Evolutionary conservation across 2,113 vertebrate genomes (phyloP).

Genomic region (Phaetusa simplex): DNA sequence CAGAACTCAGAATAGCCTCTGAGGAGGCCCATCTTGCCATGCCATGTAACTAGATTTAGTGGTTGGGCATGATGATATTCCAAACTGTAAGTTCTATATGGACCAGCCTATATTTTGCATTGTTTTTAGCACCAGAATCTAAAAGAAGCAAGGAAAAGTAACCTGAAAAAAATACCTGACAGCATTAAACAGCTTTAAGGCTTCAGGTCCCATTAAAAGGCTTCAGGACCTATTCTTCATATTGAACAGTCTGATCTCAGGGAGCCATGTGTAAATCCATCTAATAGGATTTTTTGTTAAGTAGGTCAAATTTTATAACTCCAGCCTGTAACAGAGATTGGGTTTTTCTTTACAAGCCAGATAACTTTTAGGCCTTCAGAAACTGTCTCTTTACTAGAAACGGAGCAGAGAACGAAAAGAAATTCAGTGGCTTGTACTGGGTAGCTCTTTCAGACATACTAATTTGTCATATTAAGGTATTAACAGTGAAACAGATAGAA

Average conservation of each 20-base stretch:
- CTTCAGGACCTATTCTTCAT: not conserved
- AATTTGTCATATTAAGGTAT: not conserved
- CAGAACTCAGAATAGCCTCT: not conserved
- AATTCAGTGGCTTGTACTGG: not conserved
- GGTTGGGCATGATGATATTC: not conserved
- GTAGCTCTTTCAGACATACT: not conserved
- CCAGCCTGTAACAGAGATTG: not conserved
- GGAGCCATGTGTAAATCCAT: slow-evolving; percentile 28
- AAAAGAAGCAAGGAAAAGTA: not conserved
- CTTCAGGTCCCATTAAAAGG: slow-evolving; percentile 17
- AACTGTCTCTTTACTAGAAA: not conserved
- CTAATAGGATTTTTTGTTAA: slow-evolving; percentile 65
- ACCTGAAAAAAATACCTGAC: not conserved
- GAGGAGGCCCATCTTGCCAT: not conserved
- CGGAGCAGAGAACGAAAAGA: not conserved
- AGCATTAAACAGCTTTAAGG: not conserved
- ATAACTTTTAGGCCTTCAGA: slow-evolving; percentile 21
- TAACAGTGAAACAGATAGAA: not conserved
- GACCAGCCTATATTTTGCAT: not conserved
- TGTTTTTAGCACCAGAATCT: not conserved
- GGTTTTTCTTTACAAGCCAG: slow-evolving; percentile 21
- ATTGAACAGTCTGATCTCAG: slow-evolving; percentile 2
- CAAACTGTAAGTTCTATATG: not conserved
- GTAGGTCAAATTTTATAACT: slow-evolving; percentile 51
- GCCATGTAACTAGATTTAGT: not conserved